Percentiles rank a stretch among this genome's conserved stretches.
phyloP scores from a whole-genome alignment of 2,797 vertebrate species.

The Jordanella pulchra region DNA sequence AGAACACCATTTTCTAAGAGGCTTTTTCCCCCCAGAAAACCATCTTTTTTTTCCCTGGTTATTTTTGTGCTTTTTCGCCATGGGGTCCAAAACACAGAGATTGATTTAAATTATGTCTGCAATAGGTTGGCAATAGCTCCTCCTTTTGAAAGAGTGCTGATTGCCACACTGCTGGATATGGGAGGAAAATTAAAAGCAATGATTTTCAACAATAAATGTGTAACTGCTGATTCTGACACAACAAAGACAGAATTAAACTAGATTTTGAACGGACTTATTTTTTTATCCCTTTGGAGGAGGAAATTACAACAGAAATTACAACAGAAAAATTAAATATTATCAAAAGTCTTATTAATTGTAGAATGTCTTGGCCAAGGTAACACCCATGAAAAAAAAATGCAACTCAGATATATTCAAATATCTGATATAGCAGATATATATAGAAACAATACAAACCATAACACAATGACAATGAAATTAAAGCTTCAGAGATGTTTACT shows the following conservation, averaged over 20 bases:
- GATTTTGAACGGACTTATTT: neutral
- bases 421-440: too few relatives aligned
- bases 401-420: too few relatives aligned
- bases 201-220: neutral
- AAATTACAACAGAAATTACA: too few relatives aligned
- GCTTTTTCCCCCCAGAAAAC: neutral
- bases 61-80: neutral
- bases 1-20: neutral
- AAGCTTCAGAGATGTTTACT: too few relatives aligned
- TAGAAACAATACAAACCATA: too few relatives aligned
- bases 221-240: neutral
- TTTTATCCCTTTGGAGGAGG: neutral
- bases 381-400: too few relatives aligned
- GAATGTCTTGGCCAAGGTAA: too few relatives aligned
- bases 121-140: neutral
- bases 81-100: conserved; percentile 1
- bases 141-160: neutral
- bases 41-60: neutral
- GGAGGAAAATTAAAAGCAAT: neutral
- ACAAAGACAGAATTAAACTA: neutral
- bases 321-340: too few relatives aligned
- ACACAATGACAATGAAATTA: too few relatives aligned
- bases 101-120: conserved; percentile 9
- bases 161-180: neutral
- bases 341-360: too few relatives aligned